Evolutionary conservation across 2,797 vertebrate genomes (phyloP).

Genomic region (Staurois parvus): DNA sequence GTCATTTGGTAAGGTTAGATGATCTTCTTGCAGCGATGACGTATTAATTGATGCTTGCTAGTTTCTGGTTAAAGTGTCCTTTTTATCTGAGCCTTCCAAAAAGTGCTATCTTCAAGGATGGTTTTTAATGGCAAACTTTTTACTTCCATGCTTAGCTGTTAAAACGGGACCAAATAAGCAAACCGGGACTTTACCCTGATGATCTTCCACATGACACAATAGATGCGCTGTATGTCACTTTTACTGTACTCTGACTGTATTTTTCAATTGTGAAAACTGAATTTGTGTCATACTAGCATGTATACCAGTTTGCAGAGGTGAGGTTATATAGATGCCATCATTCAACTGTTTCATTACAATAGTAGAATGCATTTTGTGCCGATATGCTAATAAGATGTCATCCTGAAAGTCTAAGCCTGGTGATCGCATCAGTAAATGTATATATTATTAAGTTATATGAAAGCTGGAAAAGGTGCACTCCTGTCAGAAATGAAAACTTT

Average conservation of each 20-base stretch:
- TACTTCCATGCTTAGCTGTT: conserved; percentile 28
- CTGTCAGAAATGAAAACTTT: not conserved
- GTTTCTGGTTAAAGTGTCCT: conserved; percentile 36
- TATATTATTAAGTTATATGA: not conserved
- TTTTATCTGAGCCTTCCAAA: conserved; percentile 42
- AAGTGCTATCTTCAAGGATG: conserved; percentile 17
- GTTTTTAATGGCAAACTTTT: conserved; percentile 7
- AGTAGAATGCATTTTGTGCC: not conserved
- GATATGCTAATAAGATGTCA: not conserved
- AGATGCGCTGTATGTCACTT: conserved; percentile 50
- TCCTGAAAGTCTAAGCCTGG: not conserved
- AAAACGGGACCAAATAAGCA: conserved; percentile 35
- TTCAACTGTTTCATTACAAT: not conserved
- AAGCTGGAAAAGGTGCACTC: not conserved
- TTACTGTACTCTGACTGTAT: conserved; percentile 6
- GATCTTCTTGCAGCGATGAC: not conserved
- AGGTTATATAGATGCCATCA: not conserved
- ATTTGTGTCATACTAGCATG: conserved; percentile 18
- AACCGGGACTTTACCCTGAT: conserved; percentile 14
- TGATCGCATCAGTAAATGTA: not conserved
- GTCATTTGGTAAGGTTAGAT: not conserved
- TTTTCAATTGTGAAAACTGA: conserved; percentile 12
- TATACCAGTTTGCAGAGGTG: not conserved
- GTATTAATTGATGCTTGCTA: conserved; percentile 5
- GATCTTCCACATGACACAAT: conserved; percentile 34